These are phyloP conservation scores for Schizotus pectinicornis DNA, from an alignment of 2,888 invertebrate species.

Conservation along the genomic window DNA sequence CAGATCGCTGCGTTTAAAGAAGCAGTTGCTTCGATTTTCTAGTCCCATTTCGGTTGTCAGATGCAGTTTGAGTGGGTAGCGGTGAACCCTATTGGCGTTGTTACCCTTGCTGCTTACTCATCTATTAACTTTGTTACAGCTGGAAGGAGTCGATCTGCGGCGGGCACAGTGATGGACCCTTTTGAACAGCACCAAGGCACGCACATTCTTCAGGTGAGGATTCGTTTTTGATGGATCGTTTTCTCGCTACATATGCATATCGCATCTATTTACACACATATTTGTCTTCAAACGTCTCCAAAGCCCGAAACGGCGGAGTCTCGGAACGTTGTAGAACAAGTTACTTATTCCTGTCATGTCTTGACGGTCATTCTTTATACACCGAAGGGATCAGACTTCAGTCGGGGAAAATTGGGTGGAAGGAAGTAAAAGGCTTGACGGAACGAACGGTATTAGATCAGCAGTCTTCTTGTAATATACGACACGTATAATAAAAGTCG, in stretches of 20 bases:
- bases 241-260: conserved; percentile 9
- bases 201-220: conserved; percentile 90
- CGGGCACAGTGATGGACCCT: conserved; percentile 80
- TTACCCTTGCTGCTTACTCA: conserved; percentile 36
- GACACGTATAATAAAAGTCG: conserved; percentile 31
- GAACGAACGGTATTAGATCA: conserved; percentile 41
- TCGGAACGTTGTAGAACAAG: conserved; percentile 40
- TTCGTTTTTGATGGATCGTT: neutral
- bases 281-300: conserved; percentile 33
- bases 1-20: no score
- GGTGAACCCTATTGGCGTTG: conserved; percentile 36
- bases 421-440: conserved; percentile 51
- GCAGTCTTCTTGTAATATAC: conserved; percentile 36
- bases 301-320: conserved; percentile 30
- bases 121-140: conserved; percentile 66
- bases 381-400: conserved; percentile 55
- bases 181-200: conserved; percentile 98
- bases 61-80: conserved; percentile 2
- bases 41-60: no score
- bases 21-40: no score
- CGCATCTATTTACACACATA: conserved; percentile 32
- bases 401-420: conserved; percentile 53
- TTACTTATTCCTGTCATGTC: conserved; percentile 58
- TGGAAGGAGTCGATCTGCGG: conserved; percentile 71
- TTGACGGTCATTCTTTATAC: conserved; percentile 59